phyloP scores from a whole-genome alignment of 2,888 invertebrate species.

The Rhabditoides inermis region DNA sequence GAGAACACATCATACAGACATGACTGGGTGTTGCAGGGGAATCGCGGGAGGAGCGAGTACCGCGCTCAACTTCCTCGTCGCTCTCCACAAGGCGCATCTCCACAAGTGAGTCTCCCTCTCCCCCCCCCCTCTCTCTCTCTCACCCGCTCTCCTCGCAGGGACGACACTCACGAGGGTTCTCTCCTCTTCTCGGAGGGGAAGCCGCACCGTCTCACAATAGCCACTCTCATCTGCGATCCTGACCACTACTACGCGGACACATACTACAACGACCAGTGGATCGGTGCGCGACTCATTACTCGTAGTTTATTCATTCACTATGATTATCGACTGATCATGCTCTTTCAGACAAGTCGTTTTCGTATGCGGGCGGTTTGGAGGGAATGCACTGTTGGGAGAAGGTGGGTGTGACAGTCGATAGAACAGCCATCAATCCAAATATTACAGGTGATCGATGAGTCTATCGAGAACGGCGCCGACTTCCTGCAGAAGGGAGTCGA shows the following conservation, averaged over 20 bases:
- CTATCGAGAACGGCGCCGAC: slow-evolving; percentile 23
- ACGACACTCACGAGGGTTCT: too few species aligned
- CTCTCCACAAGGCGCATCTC: slow-evolving; percentile 23
- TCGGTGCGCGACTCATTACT: too few species aligned
- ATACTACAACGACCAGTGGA: slow-evolving; percentile 24
- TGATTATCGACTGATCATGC: too few species aligned
- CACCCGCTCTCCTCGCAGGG: too few species aligned
- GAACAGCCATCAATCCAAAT: too few species aligned
- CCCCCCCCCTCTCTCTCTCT: too few species aligned
- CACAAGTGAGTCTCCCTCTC: slow-evolving; percentile 13
- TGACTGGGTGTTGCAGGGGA: too few species aligned
- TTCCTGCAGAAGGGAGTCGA: slow-evolving; percentile 9
- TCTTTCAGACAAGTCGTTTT: slow-evolving; percentile 22
- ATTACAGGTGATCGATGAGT: slow-evolving; percentile 15
- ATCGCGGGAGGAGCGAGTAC: slow-evolving; percentile 29
- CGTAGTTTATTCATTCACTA: too few species aligned
- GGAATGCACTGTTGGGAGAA: slow-evolving; percentile 27
- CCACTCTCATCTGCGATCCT: slow-evolving; percentile 27
- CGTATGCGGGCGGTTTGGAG: slow-evolving; percentile 18
- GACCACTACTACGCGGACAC: slow-evolving; percentile 28
- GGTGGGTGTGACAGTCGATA: not conserved
- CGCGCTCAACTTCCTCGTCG: slow-evolving; percentile 33
- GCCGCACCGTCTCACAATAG: slow-evolving; percentile 19
- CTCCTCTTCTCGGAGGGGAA: too few species aligned
- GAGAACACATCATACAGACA: too few species aligned